Percentiles rank a stretch among this genome's conserved stretches.
Conservation (phyloP, 2,888 invertebrate species). For the Xiphydria camelus region DNA sequence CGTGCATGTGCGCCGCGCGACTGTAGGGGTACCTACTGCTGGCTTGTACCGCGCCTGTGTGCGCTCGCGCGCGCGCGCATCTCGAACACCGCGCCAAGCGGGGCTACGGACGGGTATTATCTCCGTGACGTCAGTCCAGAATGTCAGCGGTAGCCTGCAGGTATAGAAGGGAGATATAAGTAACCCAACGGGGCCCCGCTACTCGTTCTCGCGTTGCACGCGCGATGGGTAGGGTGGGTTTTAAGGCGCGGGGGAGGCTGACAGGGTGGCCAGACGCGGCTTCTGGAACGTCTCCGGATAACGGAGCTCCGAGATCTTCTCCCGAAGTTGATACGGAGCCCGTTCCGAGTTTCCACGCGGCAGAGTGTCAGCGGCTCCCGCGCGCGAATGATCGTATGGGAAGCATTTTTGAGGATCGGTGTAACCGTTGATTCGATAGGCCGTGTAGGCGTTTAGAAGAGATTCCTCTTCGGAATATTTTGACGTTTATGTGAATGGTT, state of each 20-base stretch:
- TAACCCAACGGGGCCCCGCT: conserved; percentile 4
- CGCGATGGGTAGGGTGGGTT: not conserved
- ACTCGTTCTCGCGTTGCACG: not conserved
- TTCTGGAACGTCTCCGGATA: not conserved
- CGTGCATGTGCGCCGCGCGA: no score
- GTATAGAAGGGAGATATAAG: conserved; percentile 9
- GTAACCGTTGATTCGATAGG: no score
- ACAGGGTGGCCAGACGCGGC: not conserved
- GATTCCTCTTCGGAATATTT: no score
- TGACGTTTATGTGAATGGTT: no score
- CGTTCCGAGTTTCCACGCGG: no score
- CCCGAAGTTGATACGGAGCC: no score
- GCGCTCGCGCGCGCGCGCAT: conserved; percentile 9
- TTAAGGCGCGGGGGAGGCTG: not conserved
- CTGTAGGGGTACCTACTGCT: no score
- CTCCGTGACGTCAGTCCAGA: conserved; percentile 23
- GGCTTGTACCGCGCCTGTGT: conserved; percentile 8
- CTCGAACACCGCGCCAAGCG: conserved; percentile 14
- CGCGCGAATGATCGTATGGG: no score
- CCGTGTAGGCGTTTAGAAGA: no score
- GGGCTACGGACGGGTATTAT: conserved; percentile 18
- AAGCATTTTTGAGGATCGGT: no score
- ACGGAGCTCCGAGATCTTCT: not conserved
- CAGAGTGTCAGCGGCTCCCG: no score
- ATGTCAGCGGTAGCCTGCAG: conserved; percentile 19